phyloP scores from a whole-genome alignment of 2,797 vertebrate species.

The Sphenodon punctatus region DNA sequence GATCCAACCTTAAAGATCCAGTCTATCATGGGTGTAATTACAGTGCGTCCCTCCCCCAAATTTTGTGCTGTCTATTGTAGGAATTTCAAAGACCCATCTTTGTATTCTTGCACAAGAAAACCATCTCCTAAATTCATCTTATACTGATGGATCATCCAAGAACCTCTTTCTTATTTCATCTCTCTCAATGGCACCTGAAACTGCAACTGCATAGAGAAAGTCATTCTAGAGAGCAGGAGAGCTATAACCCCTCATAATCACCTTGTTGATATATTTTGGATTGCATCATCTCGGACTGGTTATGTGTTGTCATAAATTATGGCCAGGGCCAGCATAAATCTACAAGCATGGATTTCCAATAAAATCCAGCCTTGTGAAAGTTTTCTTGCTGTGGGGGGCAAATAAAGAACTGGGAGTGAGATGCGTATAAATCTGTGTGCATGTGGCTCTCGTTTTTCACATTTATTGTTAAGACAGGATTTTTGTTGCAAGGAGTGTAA shows the following conservation, averaged over 20 bases:
- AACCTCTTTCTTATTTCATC: neutral
- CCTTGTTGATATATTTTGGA: conserved; percentile 19
- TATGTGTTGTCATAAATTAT: conserved; percentile 37
- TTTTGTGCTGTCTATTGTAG: no score
- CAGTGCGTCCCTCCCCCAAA: no score
- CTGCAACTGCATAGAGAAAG: neutral
- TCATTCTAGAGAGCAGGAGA: neutral
- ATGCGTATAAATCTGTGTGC: conserved; percentile 3
- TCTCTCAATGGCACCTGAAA: neutral
- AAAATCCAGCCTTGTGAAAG: conserved; percentile 49
- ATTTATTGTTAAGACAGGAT: conserved; percentile 32
- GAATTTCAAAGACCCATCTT: conserved; percentile 15
- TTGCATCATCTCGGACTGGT: neutral
- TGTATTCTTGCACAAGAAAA: neutral
- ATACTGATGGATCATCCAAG: conserved; percentile 6
- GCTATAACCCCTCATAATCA: neutral
- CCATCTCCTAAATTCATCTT: neutral
- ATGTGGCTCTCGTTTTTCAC: conserved; percentile 31
- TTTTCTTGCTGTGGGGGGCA: conserved; percentile 27
- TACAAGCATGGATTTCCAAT: conserved; percentile 49
- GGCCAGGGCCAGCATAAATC: conserved; percentile 43
- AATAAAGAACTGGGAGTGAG: neutral
- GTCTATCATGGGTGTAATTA: no score
- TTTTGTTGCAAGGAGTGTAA: conserved; percentile 54
- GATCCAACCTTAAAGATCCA: neutral